Percentiles rank a stretch among this genome's conserved stretches.
These are phyloP conservation scores for Thermophis baileyi DNA, from an alignment of 2,113 vertebrate genomes.

Conservation along the genomic window DNA sequence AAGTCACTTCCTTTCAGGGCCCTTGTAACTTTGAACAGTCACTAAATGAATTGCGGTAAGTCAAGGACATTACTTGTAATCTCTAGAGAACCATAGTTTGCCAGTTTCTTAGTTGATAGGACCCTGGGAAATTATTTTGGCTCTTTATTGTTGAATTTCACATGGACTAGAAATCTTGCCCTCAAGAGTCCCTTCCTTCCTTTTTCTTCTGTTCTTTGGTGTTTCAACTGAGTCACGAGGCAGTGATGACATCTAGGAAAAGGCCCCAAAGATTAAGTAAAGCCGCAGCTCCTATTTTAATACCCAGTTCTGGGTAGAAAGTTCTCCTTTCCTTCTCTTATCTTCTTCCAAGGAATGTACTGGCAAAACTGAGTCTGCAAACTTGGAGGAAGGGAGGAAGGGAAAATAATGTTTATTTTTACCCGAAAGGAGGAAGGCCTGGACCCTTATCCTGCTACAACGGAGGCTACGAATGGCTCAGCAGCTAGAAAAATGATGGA, in stretches of 20 bases:
- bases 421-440: too few relatives aligned
- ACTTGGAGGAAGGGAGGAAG: background rate
- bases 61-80: background rate
- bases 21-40: too few relatives aligned
- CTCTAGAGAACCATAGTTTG: background rate
- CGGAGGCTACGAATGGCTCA: background rate
- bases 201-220: background rate
- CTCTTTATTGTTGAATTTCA: background rate
- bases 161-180: background rate
- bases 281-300: slow-evolving; percentile 43
- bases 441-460: background rate
- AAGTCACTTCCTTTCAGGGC: too few relatives aligned
- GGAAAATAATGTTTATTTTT: background rate
- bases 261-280: slow-evolving; percentile 4
- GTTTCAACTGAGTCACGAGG: slow-evolving; percentile 39
- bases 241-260: slow-evolving; percentile 10
- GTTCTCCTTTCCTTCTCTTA: background rate
- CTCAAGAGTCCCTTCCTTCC: background rate
- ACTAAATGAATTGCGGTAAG: too few relatives aligned
- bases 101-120: background rate
- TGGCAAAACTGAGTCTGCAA: background rate
- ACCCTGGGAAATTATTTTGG: background rate
- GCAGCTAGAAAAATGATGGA: background rate
- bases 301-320: background rate
- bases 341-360: background rate